Conservation (phyloP, 1,140 invertebrate species). For the Epicauta chinensis region DNA sequence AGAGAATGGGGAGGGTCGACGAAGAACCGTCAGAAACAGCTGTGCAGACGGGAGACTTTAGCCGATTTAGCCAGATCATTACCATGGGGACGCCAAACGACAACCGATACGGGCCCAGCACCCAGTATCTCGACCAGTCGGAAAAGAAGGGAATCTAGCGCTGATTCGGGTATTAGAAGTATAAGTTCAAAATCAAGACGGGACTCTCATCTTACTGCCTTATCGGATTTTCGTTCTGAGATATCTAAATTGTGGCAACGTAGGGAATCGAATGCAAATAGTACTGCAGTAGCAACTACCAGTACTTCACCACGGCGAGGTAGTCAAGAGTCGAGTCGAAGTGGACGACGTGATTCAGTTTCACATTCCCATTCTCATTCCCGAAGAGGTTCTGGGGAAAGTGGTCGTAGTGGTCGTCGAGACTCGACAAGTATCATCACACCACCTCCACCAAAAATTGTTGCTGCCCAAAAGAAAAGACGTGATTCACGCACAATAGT, state of each 20-base stretch:
- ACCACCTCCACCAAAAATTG: constrained; percentile 52
- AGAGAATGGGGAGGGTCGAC: constrained; percentile 73
- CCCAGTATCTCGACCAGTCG: constrained; percentile 44
- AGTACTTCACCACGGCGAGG: constrained; percentile 48
- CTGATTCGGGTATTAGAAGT: constrained; percentile 74
- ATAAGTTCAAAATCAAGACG: constrained; percentile 61
- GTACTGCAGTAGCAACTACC: constrained; percentile 37
- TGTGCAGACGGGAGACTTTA: constrained; percentile 74
- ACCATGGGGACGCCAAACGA: constrained; percentile 61
- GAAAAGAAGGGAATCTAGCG: constrained; percentile 73
- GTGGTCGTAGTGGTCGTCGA: constrained; percentile 53
- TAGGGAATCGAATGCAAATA: constrained; percentile 49
- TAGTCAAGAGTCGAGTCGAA: constrained; percentile 44
- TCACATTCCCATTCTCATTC: constrained; percentile 38
- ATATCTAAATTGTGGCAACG: constrained; percentile 64
- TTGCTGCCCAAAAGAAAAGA: constrained; percentile 55
- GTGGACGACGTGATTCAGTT: constrained; percentile 41
- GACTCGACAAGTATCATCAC: constrained; percentile 55
- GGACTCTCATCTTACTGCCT: constrained; percentile 57
- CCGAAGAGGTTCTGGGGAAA: constrained; percentile 59
- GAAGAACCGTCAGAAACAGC: constrained; percentile 55
- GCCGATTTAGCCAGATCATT: constrained; percentile 72
- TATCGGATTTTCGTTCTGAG: constrained; percentile 64
- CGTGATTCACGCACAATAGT: constrained; percentile 49
- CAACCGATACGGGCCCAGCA: constrained; percentile 47